Evolutionary conservation across 2,797 vertebrate species (phyloP), one percentile per base, ranked within the genome.

Genomic region (Threskiornis aethiopicus): DNA sequence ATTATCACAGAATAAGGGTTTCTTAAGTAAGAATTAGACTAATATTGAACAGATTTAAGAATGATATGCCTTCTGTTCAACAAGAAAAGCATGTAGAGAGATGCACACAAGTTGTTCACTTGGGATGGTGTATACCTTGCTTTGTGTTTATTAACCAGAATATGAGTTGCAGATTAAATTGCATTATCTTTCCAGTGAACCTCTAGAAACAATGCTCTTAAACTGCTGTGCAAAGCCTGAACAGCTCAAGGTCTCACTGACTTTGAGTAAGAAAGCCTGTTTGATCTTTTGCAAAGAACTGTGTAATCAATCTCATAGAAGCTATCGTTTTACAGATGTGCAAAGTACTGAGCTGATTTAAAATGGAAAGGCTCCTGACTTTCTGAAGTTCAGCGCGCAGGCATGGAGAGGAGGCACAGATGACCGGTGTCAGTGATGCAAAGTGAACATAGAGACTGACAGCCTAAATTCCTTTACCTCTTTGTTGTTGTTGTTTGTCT

Each of bases 361-460:
- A 71, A 85, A 77, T 4, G 16, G 22, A 15, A 85, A 85, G 39
- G n/a, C 22, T 81, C 14, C 44, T 57, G 9, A n/a, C 5, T 70
- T 78, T 64, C 39, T 85, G 41, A 62, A 70, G 46, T 73, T 93
- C 55, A 49, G 20, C 62, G 51, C 42, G 15, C 33, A 41, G 61
- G 12, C 26, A 1, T 10, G 33, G 37, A 52, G 47, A 65, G 37
- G n/a, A 46, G 88, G 28, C n/a, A n/a, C 20, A 22, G 42, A 16
- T 13, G 39, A 15, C 12, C 18, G 0, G 0, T 6, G 11, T 58
- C 35, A 58, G 1, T 52, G 52, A 35, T 0, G 0, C 33, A 31
- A 18, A 59, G 24, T 33, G n/a, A 65, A 25, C 0, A 14, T 7
- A 17, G 35, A 54, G 13, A 29, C 54, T 13, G 46, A 46, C n/a